A percentile compares a stretch with the other conserved stretches of the same genome.
Conservation (phyloP, 2,888 invertebrate genomes). For the Sarcophaga caerulescens region DNA sequence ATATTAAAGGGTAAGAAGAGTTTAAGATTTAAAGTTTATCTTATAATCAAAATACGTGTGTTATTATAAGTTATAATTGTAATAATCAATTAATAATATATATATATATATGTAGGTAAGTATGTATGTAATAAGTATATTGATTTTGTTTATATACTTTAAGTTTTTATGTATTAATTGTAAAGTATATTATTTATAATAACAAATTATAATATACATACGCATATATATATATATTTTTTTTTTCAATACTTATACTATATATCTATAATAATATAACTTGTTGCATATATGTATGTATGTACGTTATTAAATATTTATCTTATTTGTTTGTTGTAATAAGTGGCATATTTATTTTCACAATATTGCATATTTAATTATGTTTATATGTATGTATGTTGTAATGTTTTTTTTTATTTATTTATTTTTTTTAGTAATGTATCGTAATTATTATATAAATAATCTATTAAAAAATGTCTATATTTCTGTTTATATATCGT, state of each 20-base stretch:
- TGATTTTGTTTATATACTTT: slow-evolving; percentile 11
- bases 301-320: slow-evolving; percentile 49
- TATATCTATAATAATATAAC: slow-evolving; percentile 47
- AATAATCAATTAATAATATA: slow-evolving; percentile 32
- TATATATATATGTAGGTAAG: slow-evolving; percentile 40
- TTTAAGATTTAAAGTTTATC: slow-evolving; percentile 39
- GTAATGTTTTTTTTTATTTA: slow-evolving; percentile 58
- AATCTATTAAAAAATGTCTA: slow-evolving; percentile 50
- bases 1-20: slow-evolving; percentile 31
- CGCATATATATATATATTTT: slow-evolving; percentile 35
- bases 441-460: slow-evolving; percentile 38
- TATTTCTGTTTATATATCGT: slow-evolving; percentile 33
- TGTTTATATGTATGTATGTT: slow-evolving; percentile 40
- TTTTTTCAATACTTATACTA: slow-evolving; percentile 38
- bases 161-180: slow-evolving; percentile 35
- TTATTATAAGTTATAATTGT: slow-evolving; percentile 51
- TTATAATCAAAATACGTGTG: slow-evolving; percentile 36
- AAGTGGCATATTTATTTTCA: slow-evolving; percentile 60
- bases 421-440: slow-evolving; percentile 24
- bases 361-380: slow-evolving; percentile 44
- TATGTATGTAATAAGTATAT: slow-evolving; percentile 38
- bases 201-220: slow-evolving; percentile 51
- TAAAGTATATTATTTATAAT: slow-evolving; percentile 47
- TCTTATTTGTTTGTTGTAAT: slow-evolving; percentile 57
- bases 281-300: slow-evolving; percentile 61